These are phyloP conservation scores for Noturus placidus DNA, from an alignment of 2,113 vertebrate genomes.

Conservation along the genomic window DNA sequence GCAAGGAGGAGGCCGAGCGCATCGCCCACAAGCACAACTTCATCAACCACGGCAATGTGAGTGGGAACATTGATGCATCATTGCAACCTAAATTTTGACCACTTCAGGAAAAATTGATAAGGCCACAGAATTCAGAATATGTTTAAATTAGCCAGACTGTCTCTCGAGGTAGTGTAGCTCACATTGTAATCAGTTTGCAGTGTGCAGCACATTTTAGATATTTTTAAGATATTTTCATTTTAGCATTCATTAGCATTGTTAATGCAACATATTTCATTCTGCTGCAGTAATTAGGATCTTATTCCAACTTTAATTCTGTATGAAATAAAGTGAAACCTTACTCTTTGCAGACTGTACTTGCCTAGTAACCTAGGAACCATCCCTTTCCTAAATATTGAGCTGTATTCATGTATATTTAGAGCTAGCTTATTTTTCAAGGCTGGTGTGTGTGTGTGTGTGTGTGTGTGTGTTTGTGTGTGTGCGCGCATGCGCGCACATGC, in stretches of 20 bases:
- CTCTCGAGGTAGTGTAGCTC: not conserved
- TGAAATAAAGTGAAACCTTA: not conserved
- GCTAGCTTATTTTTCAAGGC: not conserved
- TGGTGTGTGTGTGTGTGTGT: not conserved
- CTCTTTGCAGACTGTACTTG: not conserved
- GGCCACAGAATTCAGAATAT: not conserved
- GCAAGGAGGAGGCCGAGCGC: slow-evolving; percentile 78
- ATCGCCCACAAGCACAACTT: slow-evolving; percentile 89
- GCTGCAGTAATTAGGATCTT: not conserved
- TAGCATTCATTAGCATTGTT: slow-evolving; percentile 4
- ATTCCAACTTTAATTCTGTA: not conserved
- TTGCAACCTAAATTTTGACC: slow-evolving; percentile 1
- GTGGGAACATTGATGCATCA: slow-evolving; percentile 54
- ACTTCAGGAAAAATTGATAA: not conserved
- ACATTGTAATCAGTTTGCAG: not conserved
- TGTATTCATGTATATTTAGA: not conserved
- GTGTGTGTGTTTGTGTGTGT: not conserved
- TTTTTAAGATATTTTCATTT: slow-evolving; percentile 3
- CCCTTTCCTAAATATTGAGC: not conserved
- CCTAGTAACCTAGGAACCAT: not conserved
- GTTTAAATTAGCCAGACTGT: not conserved
- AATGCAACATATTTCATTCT: not conserved
- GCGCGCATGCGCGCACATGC: too few species aligned
- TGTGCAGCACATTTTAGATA: not conserved
- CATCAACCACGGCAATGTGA: slow-evolving; percentile 85